Evolutionary conservation across 2,797 vertebrate species (phyloP), one percentile per base, ranked within the genome.

Genomic region (Podarcis lilfordi): DNA sequence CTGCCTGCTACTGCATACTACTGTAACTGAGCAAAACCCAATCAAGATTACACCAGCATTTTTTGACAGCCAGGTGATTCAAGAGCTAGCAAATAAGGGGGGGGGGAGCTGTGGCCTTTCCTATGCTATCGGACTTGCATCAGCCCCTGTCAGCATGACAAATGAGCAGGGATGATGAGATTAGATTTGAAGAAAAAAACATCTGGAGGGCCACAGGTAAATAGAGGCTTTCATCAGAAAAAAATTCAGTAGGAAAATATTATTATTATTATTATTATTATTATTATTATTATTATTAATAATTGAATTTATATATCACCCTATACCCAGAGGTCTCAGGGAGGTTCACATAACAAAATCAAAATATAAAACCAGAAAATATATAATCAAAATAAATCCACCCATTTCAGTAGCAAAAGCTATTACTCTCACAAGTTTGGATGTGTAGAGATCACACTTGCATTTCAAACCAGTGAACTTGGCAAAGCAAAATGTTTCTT

Each of bases 141-240:
- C 32, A 21, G 6, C 21, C 2, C 13, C 19, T 37, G n/a, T 35
- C 32, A 74, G 72, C 72, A 74, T 21, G 32, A 17, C 72, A 21
- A 35, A 35, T 37, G 32, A 17, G 1, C 35, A 74, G 35, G 19
- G 32, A 37, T 74, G 35, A 74, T 37, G 13, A 15, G 19, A 64
- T 64, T 7, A 64, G 61, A 64, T 64, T 64, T 64, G 61, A 7
- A 64, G 61, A 5, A 5, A 19, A 74, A 23, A 37, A 74, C 71
- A 23, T 64, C 6, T 64, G 61, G 61, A 61, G 61, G 50, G 61
- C 61, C 61, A 64, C 61, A 64, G 61, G 61, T 64, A 23, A 19
- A 86, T 1, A 0, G 50, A 88, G 32, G 2, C 71, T 94, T 90
- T 80, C 75, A 86, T 79, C 61, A 89, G 29, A 25, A 84, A 19